A percentile compares a stretch with the other conserved stretches of the same genome.
phyloP scores from a whole-genome alignment of 2,113 vertebrate genomes.

The Muscicapa adusta region DNA sequence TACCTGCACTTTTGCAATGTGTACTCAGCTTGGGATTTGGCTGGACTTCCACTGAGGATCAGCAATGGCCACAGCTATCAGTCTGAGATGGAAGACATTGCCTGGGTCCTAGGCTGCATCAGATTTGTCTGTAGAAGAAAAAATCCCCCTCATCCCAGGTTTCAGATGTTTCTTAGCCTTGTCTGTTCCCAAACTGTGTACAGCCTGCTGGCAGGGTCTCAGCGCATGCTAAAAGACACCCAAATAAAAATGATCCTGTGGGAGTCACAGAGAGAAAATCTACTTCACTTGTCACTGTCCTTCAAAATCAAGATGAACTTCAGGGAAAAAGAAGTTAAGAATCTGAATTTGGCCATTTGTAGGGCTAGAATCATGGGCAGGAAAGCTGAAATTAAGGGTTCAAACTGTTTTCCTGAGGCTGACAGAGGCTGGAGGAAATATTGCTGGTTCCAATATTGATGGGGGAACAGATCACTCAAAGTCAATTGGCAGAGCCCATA shows the following conservation, averaged over 20 bases:
- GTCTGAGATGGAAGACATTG: neutral
- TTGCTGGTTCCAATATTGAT: neutral
- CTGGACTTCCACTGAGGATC: neutral
- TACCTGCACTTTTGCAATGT: neutral
- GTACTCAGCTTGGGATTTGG: neutral
- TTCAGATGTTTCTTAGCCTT: neutral
- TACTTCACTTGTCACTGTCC: neutral
- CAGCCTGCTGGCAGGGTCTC: neutral
- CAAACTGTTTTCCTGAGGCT: neutral
- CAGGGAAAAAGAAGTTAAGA: neutral
- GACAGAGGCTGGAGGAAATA: neutral
- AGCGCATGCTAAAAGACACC: neutral
- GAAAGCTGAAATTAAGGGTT: neutral
- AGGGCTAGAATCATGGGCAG: neutral
- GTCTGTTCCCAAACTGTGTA: neutral
- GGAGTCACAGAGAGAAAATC: neutral
- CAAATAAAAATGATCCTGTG: neutral
- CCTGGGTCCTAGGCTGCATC: neutral
- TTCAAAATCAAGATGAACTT: neutral
- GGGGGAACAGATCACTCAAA: neutral
- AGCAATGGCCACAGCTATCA: neutral
- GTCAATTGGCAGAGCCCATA: neutral
- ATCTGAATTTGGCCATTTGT: neutral
- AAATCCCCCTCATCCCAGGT: neutral
- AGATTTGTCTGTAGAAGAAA: neutral